These are phyloP conservation scores for Mesochorus sp. DNA, from an alignment of 2,888 invertebrate species.

Conservation along the genomic window DNA sequence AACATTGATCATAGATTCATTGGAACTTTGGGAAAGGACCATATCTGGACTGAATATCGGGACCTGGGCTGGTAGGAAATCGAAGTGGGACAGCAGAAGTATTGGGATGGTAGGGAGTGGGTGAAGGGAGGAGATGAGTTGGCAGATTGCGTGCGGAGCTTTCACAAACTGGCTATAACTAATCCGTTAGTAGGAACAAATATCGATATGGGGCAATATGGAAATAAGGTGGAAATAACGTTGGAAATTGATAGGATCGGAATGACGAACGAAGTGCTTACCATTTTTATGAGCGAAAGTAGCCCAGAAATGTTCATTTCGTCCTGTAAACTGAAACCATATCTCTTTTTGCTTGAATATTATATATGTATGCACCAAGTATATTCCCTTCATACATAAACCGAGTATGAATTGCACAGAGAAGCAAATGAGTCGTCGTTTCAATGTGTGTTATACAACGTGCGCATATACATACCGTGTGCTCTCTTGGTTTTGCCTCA, in stretches of 20 bases:
- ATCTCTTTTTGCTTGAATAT: conserved; percentile 11
- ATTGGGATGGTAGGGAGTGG: conserved; percentile 1
- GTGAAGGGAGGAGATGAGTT: no score
- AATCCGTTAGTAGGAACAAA: no score
- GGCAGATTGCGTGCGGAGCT: no score
- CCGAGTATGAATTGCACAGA: conserved; percentile 26
- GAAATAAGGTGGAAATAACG: neutral
- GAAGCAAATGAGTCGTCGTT: conserved; percentile 40
- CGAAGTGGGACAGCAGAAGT: neutral
- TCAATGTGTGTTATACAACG: conserved; percentile 29
- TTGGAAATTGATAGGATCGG: neutral
- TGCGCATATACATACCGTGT: no score
- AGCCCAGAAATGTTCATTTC: conserved; percentile 20
- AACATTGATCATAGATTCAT: conserved; percentile 19
- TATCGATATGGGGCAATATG: no score
- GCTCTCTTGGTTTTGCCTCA: conserved; percentile 46
- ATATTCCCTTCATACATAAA: neutral
- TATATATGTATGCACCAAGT: neutral
- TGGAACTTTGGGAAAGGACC: conserved; percentile 19
- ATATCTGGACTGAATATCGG: conserved; percentile 47
- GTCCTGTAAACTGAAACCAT: conserved; percentile 7
- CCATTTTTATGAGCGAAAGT: conserved; percentile 29
- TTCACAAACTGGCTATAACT: no score
- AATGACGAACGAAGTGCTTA: neutral
- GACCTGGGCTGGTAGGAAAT: neutral